A percentile compares a stretch with the other conserved stretches of the same genome.
Conservation (phyloP, 2,113 vertebrate genomes). For the Platichthys stellatus region DNA sequence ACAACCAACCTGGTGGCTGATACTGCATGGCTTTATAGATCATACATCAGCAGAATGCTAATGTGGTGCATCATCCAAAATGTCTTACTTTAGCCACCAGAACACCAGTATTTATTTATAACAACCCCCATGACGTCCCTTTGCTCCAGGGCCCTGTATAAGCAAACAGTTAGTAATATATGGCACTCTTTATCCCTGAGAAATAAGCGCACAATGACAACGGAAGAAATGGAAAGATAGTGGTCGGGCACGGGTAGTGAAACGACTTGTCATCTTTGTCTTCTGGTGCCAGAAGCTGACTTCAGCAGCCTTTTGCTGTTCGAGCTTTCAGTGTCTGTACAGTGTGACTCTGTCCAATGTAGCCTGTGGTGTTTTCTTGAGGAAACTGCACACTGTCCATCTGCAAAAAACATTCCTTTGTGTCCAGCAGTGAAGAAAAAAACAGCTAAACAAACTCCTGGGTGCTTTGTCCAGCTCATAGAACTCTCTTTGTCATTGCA, state of each 20-base stretch:
- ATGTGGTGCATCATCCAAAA: neutral
- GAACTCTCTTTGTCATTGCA: constrained; percentile 10
- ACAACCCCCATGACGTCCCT: neutral
- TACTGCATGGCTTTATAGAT: constrained; percentile 14
- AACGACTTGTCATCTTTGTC: constrained; percentile 51
- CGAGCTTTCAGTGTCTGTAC: constrained; percentile 36
- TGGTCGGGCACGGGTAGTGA: constrained; percentile 8
- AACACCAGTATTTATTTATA: neutral
- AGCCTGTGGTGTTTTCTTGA: constrained; percentile 48
- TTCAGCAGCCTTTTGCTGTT: constrained; percentile 50
- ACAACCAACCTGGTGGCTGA: constrained; percentile 43
- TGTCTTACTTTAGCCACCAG: neutral
- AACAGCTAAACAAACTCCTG: neutral
- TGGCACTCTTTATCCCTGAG: neutral
- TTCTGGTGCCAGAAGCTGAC: constrained; percentile 54
- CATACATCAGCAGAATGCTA: constrained; percentile 16
- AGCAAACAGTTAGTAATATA: neutral
- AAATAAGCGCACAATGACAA: constrained; percentile 21
- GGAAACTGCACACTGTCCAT: constrained; percentile 45
- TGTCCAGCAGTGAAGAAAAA: constrained; percentile 36
- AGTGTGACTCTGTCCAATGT: constrained; percentile 39
- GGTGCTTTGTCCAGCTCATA: constrained; percentile 13
- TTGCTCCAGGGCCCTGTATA: neutral
- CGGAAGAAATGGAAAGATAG: constrained; percentile 27
- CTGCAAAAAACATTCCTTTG: constrained; percentile 50